Evolutionary conservation across 2,888 invertebrate genomes (phyloP).

Genomic region (Andricus curvator): DNA sequence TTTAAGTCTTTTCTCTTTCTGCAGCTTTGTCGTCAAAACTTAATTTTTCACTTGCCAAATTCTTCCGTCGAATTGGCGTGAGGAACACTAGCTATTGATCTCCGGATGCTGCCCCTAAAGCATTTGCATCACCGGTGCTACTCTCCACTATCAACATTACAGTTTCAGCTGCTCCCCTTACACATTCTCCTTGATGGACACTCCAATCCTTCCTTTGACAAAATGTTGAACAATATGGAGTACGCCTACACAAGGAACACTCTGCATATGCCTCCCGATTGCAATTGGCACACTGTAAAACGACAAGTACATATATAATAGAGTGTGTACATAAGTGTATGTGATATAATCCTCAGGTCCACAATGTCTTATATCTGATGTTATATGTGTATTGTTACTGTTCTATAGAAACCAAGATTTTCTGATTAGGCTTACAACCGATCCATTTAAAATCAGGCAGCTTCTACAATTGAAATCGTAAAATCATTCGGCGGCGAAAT

Average conservation of each 20-base stretch:
- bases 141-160: constrained; percentile 94
- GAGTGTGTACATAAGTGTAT: background rate
- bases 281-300: constrained; percentile 90
- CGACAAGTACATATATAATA: constrained; percentile 19
- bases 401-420: too few relatives aligned
- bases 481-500: too few relatives aligned
- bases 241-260: constrained; percentile 91
- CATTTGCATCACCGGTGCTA: constrained; percentile 69
- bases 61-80: constrained; percentile 63
- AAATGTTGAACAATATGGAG: constrained; percentile 93
- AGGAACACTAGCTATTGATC: constrained; percentile 75
- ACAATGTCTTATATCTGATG: too few relatives aligned
- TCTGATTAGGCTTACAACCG: too few relatives aligned
- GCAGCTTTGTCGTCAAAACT: background rate
- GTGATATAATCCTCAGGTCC: too few relatives aligned
- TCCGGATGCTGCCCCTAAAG: constrained; percentile 65
- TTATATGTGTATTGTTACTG: too few relatives aligned
- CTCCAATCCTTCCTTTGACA: constrained; percentile 95
- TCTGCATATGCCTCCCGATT: constrained; percentile 92
- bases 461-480: too few relatives aligned
- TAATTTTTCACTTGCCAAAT: background rate
- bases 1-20: constrained; percentile 10
- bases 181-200: constrained; percentile 91
- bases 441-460: too few relatives aligned
- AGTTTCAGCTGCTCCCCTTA: constrained; percentile 86